Evolutionary conservation across 2,888 invertebrate species (phyloP).

Genomic region (Scaptomyza reducta): DNA sequence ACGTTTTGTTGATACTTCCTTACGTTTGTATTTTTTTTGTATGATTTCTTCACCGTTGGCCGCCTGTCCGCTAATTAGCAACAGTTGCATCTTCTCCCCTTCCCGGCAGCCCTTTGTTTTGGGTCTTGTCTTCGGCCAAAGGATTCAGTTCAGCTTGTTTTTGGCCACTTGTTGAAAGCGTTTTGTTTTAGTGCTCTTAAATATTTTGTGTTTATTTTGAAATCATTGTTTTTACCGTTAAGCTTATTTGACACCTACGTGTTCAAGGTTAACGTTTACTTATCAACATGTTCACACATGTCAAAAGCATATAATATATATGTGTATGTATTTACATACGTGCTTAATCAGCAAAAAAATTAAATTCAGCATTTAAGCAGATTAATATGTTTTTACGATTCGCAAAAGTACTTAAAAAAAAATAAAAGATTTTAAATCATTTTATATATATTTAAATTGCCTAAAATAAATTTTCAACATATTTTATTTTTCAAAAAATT

Average conservation of each 20-base stretch:
- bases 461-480: no score
- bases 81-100: constrained; percentile 46
- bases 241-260: constrained; percentile 4
- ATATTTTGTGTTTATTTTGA: neutral
- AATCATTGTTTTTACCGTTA: neutral
- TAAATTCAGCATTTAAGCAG: neutral
- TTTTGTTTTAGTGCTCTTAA: neutral
- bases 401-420: no score
- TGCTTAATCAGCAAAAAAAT: neutral
- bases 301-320: neutral
- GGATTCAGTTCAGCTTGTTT: constrained; percentile 18
- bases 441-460: no score
- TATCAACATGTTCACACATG: constrained; percentile 6
- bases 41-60: neutral
- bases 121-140: constrained; percentile 18
- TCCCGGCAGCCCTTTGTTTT: neutral
- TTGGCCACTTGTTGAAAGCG: constrained; percentile 47
- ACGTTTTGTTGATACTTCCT: neutral
- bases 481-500: no score
- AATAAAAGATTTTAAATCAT: no score
- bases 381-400: neutral
- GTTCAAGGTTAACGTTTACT: neutral
- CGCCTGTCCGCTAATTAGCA: constrained; percentile 48
- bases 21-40: constrained; percentile 4
- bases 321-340: neutral